Conservation (phyloP, 2,888 invertebrate species). For the Merodon equestris region DNA sequence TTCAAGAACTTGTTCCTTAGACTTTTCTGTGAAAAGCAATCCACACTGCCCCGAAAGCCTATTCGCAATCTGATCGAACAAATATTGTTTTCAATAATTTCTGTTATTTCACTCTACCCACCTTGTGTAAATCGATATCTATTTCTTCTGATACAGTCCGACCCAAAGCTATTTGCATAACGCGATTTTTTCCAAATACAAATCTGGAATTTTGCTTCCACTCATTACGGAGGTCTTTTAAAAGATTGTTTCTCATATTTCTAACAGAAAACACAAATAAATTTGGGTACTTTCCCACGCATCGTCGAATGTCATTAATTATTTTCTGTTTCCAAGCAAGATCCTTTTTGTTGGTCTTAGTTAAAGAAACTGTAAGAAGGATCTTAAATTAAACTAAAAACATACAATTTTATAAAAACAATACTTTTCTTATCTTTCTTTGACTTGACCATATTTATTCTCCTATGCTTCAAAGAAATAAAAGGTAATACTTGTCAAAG, state of each 20-base stretch:
- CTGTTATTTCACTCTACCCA: conserved; percentile 72
- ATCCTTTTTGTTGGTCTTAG: conserved; percentile 97
- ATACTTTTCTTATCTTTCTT: conserved; percentile 95
- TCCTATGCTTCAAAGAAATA: too few species aligned
- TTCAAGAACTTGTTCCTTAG: conserved; percentile 89
- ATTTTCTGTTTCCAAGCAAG: conserved; percentile 92
- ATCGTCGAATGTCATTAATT: conserved; percentile 93
- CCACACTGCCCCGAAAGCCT: too few species aligned
- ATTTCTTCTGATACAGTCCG: conserved; percentile 90
- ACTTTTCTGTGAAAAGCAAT: too few species aligned
- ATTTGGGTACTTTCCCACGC: conserved; percentile 89
- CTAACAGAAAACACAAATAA: conserved; percentile 93
- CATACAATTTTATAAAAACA: conserved; percentile 47
- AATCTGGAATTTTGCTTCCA: conserved; percentile 96
- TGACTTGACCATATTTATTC: too few species aligned
- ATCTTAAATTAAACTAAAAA: neutral
- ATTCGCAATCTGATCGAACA: too few species aligned
- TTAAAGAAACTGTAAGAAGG: conserved; percentile 88
- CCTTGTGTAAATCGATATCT: conserved; percentile 87
- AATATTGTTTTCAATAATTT: too few species aligned
- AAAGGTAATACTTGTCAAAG: too few species aligned
- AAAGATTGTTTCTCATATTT: conserved; percentile 94
- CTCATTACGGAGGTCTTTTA: conserved; percentile 91
- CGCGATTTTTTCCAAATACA: conserved; percentile 98
- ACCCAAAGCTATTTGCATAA: conserved; percentile 94